Base-by-base conservation (phyloP, 2,113 vertebrate species). In the Terrapene triunguis region DNA sequence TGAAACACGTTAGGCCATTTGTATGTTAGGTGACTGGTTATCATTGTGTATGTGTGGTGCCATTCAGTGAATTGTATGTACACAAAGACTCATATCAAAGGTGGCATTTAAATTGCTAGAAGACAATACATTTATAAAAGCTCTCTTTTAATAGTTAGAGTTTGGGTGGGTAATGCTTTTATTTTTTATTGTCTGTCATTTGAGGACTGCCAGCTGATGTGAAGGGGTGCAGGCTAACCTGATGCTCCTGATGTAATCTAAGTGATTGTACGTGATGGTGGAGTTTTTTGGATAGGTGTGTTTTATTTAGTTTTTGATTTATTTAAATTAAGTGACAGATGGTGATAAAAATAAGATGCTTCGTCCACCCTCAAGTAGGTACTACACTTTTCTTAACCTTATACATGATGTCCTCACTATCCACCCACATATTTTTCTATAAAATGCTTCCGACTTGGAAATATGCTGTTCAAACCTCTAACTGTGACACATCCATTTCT, bases 51-150 rank as follows among this genome's bases (percentile, higher is more conserved):
- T 16, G 10, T 47, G 59, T 65, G 65, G 35, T 81, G 88, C 48
- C 89, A 42, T 65, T 95, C 54, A 84, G 91, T 72, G 51, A 69
- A 86, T 29, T 12, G 87, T 81, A 93, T 93, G 54, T 8, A 89
- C 85, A 62, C 84, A 76, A 80, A 80, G 79, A 42, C 42, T 72
- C 50, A 35, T 16, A 12, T 22, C 85, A 51, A 78, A 90, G 48
- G 44, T 80, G 80, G 25, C 44, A 87, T 84, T 96, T 92, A 51
- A 90, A 82, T 69, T 87, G 76, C 79, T 74, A 0, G 13, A 50
- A 38, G 53, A 50, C 4, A 32, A 51, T 35, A 38, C 21, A 53
- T 85, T 84, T 82, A 35, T 44, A 93, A 74, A 74, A 91, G 86
- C 21, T 17, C 91, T 79, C 38, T 91, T 62, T 83, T 48, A 17